Evolutionary conservation across 2,113 vertebrate genomes (phyloP).

Genomic region (Leptobrachium ailaonicum): DNA sequence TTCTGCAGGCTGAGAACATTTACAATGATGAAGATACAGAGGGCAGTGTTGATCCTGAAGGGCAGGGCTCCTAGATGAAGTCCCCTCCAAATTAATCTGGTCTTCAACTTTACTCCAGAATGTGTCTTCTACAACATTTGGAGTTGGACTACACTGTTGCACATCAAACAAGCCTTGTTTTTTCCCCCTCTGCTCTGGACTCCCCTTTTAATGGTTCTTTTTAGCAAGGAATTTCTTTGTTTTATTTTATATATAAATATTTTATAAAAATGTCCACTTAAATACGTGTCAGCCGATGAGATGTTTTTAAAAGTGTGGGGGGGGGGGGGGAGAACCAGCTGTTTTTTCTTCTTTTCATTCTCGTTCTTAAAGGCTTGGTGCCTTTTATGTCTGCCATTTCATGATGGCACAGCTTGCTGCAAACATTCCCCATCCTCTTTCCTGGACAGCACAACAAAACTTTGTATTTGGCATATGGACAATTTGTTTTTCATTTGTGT

Average conservation of each 20-base stretch:
- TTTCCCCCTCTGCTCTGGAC: neutral
- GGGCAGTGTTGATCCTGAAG: slow-evolving; percentile 90
- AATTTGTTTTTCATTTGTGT: neutral
- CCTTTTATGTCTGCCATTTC: neutral
- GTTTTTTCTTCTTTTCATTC: neutral
- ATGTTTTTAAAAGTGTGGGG: slow-evolving; percentile 27
- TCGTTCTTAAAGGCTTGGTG: neutral
- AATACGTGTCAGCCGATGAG: slow-evolving; percentile 1
- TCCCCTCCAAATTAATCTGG: slow-evolving; percentile 11
- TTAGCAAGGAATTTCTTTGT: slow-evolving; percentile 5
- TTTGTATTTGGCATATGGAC: neutral
- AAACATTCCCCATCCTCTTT: slow-evolving; percentile 39
- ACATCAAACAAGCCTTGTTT: slow-evolving; percentile 7
- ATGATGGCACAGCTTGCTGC: slow-evolving; percentile 20
- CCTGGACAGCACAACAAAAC: slow-evolving; percentile 2
- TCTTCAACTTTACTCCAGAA: slow-evolving; percentile 13
- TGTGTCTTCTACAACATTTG: slow-evolving; percentile 34
- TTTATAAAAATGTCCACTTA: slow-evolving; percentile 25
- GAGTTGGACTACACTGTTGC: slow-evolving; percentile 15
- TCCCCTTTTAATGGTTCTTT: slow-evolving; percentile 31
- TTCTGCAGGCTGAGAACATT: slow-evolving; percentile 94
- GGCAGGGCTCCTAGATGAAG: slow-evolving; percentile 74
- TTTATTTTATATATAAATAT: slow-evolving; percentile 41
- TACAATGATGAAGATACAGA: slow-evolving; percentile 98
- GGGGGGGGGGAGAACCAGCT: slow-evolving; percentile 8